Base-by-base conservation (phyloP, 2,888 invertebrate species). In the Spatulosminthurus flaviceps region DNA sequence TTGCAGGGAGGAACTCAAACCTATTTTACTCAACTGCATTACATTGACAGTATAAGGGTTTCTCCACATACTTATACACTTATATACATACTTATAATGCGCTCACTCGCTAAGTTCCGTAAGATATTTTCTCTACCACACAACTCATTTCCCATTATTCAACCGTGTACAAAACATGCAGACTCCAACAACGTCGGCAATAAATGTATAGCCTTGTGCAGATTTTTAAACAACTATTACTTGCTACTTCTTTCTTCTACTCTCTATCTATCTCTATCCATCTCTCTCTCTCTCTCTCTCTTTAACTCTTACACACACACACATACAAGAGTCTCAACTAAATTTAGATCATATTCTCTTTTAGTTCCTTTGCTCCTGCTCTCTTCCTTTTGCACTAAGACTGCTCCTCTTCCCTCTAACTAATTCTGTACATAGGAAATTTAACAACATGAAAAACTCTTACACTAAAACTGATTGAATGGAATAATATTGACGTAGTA, bases 101-200 rank as follows among this genome's bases (percentile, higher is more conserved):
- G n/a, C n/a, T n/a, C n/a, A 9, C 5, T 9, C 21, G 60, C 16
- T 2, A 60, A 21, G 60, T 60, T 60, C 60, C 60, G 19, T 26
- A 24, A n/a, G 26, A 64, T 22, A 64, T 64, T 24, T 64, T 64
- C 64, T n/a, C 26, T 64, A 22, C 64, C 64, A 78, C 71, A 64
- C 42, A 66, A 78, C 66, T 61, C 78, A 78, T 78, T 78, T 73
- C 78, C 78, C 78, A 78, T 78, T 78, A 78, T 72, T 78, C 78
- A 78, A 78, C 61, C 72, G 43, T 22, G 42, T 72, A 72, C 64
- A 77, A 22, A 76, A 76, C 61, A 77, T 70, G 64, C 60, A n/a
- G 34, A 70, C 64, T 75, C 21, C 42, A 64, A 41, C 28, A 43
- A 60, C 43, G 66, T 79, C 73, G 73, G 79, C 79, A 79, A 79